These are phyloP conservation scores for Leucopsar rothschildi DNA, from an alignment of 2,113 vertebrate species.

Conservation along the genomic window DNA sequence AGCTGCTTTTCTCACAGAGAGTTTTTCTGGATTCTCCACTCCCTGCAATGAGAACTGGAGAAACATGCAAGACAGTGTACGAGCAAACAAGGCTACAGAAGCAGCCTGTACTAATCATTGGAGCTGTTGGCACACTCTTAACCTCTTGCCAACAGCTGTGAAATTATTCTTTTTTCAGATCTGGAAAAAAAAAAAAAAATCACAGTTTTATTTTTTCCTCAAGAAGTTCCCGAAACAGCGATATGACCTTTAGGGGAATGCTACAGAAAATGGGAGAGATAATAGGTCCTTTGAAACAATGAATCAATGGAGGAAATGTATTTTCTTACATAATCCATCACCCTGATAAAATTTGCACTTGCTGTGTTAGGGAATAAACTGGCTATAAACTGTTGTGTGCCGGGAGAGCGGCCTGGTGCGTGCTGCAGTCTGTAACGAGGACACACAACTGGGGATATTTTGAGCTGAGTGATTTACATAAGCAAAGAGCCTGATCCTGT, in stretches of 20 bases:
- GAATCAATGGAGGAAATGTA: not conserved
- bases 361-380: not conserved
- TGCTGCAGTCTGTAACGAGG: slow-evolving; percentile 1
- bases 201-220: not conserved
- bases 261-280: not conserved
- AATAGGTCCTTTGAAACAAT: slow-evolving; percentile 41
- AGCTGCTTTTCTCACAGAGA: slow-evolving; percentile 16
- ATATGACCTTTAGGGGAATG: not conserved
- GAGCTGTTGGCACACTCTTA: not conserved
- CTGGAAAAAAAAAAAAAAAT: not conserved
- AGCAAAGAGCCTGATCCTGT: not conserved
- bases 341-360: not conserved
- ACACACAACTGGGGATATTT: not conserved
- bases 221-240: not conserved
- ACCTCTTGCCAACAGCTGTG: slow-evolving; percentile 35
- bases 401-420: not conserved
- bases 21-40: not conserved
- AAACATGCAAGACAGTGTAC: not conserved
- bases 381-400: not conserved
- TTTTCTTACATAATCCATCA: not conserved
- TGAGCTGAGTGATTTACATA: not conserved
- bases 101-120: not conserved
- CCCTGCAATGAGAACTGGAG: not conserved
- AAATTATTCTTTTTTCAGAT: not conserved
- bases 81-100: not conserved